Evolutionary conservation across 2,113 vertebrate species (phyloP), one percentile per base, ranked within the genome.

Genomic region (Chrysemys picta): DNA sequence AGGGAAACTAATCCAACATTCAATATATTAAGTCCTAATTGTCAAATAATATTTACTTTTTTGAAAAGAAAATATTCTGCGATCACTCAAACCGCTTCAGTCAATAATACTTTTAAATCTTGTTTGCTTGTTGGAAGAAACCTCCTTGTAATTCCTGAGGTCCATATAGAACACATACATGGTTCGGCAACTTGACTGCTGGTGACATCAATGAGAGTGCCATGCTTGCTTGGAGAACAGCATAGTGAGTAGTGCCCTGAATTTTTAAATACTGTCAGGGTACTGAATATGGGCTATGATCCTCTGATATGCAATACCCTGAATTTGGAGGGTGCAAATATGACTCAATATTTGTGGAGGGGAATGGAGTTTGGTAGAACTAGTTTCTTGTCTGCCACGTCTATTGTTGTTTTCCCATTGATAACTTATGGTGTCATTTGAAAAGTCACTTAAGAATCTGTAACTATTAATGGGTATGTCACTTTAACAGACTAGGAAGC

Each of bases 391-490:
- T 4, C 52, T 82, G n/a, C 35, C 1, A 38, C n/a, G 93, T 85
- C 0, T 1, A 85, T 56, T 0, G 3, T 45, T 81, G 13, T 53
- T 80, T 91, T 94, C 80, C 52, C 25, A 24, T 27, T 49, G 24
- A 21, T 82, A 95, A 59, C 12, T 75, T 57, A 53, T 90, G 16
- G 9, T 88, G 11, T 90, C 0, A 75, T 78, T 94, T 93, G 27
- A 86, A 89, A 86, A 95, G 78, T 88, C 72, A 62, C 21, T 89
- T 87, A 24, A 72, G 57, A 90, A 89, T 27, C 25, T 89, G 83
- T 50, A 31, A 4, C 3, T 87, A 19, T 14, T 65, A 84, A 49
- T 11, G 80, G 65, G 3, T 49, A 19, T 8, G 8, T 17, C 0
- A 35, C 88, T 86, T 93, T 57, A 85, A 90, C 47, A 88, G 7